Evolutionary conservation across 2,113 vertebrate genomes (phyloP).

Genomic region (Cygnus atratus): DNA sequence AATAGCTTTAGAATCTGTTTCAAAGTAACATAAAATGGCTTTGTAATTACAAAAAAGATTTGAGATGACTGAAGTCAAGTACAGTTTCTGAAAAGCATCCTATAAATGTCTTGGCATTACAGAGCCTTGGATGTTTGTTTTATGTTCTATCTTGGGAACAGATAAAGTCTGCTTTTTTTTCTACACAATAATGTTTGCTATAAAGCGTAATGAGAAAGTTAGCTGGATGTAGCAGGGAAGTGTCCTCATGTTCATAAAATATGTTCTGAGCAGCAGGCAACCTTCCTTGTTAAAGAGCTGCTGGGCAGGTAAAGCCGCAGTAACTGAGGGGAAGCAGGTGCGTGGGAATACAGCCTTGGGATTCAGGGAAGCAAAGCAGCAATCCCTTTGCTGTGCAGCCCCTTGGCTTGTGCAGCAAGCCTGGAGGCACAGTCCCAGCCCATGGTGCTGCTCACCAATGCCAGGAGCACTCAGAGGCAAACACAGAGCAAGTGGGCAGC

Average conservation of each 20-base stretch:
- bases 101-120: background rate
- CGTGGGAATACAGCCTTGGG: accelerated
- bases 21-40: conserved; percentile 44
- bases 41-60: conserved; percentile 52
- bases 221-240: background rate
- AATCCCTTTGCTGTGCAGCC: accelerated
- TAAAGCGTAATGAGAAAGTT: conserved; percentile 33
- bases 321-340: background rate
- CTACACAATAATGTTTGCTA: conserved; percentile 1
- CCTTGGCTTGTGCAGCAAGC: background rate
- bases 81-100: conserved; percentile 10
- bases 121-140: conserved; percentile 26
- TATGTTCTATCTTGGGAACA: conserved; percentile 38
- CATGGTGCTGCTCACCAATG: background rate
- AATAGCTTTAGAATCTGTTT: conserved; percentile 42
- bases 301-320: background rate
- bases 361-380: background rate
- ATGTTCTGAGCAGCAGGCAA: background rate
- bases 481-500: background rate
- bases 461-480: background rate
- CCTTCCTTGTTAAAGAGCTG: background rate
- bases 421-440: background rate
- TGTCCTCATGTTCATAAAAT: background rate
- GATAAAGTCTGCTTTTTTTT: background rate
- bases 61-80: conserved; percentile 38